Evolutionary conservation across 2,888 invertebrate genomes (phyloP).

Genomic region (Helicoverpa assulta): DNA sequence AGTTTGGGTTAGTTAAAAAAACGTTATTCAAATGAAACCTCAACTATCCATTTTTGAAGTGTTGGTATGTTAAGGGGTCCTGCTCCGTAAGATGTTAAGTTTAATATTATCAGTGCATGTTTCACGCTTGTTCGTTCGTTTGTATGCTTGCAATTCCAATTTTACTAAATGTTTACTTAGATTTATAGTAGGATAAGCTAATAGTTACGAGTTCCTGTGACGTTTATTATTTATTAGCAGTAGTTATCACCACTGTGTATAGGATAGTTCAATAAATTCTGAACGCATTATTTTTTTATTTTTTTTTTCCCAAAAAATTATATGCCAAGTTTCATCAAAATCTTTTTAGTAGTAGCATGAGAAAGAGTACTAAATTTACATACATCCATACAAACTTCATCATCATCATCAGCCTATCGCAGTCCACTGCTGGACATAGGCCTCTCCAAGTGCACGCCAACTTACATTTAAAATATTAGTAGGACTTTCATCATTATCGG

Average conservation of each 20-base stretch:
- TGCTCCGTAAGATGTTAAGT: neutral
- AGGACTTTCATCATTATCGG: too few species aligned
- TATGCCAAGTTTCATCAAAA: too few species aligned
- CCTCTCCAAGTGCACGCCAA: too few species aligned
- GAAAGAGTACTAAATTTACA: too few species aligned
- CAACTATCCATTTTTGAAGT: too few species aligned
- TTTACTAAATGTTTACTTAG: slow-evolving; percentile 15
- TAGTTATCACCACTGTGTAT: slow-evolving; percentile 22
- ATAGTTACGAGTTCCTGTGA: slow-evolving; percentile 9
- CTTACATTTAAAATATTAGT: too few species aligned
- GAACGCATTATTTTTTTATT: slow-evolving; percentile 16
- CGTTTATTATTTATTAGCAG: slow-evolving; percentile 15
- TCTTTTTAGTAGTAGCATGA: too few species aligned
- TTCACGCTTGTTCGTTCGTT: slow-evolving; percentile 11
- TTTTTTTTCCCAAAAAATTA: slow-evolving; percentile 25
- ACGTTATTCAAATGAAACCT: too few species aligned
- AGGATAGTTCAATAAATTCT: slow-evolving; percentile 44
- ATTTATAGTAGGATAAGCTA: slow-evolving; percentile 31
- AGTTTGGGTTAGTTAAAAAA: too few species aligned
- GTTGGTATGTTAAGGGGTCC: neutral
- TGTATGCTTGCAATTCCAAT: slow-evolving; percentile 7
- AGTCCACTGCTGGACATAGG: too few species aligned
- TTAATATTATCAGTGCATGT: slow-evolving; percentile 19
- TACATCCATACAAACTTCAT: too few species aligned
- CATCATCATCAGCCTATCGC: too few species aligned